Evolutionary conservation across 2,113 vertebrate genomes (phyloP).

Genomic region (Talpa occidentalis): DNA sequence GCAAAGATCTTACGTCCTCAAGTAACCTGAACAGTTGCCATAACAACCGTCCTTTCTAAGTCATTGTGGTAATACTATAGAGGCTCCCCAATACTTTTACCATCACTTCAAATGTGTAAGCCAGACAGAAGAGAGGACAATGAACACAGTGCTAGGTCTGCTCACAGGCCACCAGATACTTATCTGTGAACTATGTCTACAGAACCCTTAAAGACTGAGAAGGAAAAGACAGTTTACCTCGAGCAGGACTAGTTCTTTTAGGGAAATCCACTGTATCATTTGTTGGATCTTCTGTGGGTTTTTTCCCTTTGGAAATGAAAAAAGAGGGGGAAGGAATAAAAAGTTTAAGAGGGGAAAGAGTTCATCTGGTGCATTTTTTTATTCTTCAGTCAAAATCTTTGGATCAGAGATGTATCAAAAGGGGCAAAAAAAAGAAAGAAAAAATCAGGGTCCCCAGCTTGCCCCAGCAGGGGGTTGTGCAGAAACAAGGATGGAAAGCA

Average conservation of each 20-base stretch:
- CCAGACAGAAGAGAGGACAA: neutral
- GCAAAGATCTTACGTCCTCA: neutral
- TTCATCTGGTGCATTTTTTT: neutral
- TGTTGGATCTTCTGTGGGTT: conserved; percentile 89
- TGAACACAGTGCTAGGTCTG: neutral
- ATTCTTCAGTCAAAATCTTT: conserved; percentile 12
- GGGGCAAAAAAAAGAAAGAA: neutral
- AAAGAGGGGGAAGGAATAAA: neutral
- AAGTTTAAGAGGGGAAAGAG: conserved; percentile 31
- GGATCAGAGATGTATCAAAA: conserved; percentile 58
- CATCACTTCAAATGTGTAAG: neutral
- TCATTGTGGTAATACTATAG: neutral
- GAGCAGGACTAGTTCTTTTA: conserved; percentile 93
- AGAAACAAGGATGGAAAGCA: conserved; percentile 30
- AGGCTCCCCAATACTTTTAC: neutral
- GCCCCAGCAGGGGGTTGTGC: neutral
- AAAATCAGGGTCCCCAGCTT: conserved; percentile 40
- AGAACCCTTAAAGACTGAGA: neutral
- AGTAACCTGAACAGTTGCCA: neutral
- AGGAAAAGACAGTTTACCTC: conserved; percentile 86
- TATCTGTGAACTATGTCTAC: neutral
- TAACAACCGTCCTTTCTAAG: neutral
- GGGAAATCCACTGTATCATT: conserved; percentile 94
- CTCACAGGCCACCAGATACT: neutral
- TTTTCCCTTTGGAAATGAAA: conserved; percentile 88